Evolutionary conservation across 2,888 invertebrate species (phyloP), one percentile per base, ranked within the genome.

Genomic region (Neelides folsomi): DNA sequence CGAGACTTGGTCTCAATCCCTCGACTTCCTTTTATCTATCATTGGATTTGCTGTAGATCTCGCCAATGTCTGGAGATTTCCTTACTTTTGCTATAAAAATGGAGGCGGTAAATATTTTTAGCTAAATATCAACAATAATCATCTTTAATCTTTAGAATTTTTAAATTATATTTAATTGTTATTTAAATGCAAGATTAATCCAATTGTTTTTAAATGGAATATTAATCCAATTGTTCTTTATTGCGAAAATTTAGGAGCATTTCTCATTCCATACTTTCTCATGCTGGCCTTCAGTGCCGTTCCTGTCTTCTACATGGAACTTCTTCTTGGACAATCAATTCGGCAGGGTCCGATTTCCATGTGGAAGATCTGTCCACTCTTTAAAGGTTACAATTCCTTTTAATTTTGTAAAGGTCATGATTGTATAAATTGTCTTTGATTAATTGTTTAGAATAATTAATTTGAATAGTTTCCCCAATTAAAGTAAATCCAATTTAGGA

Each of bases 221-320:
- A n/a, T n/a, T n/a, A n/a, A n/a, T n/a, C n/a, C n/a, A 27, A 27
- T 27, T 27, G 7, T 27, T 27, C 27, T 27, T 27, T 27, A 27
- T 27, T 13, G 18, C 42, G 15, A 13, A 12, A 8, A 12, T 53
- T 6, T 51, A 69, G 83, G 83, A 55, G 84, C 83, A 0, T 83
- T 83, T 71, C 74, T 84, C 56, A 79, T 83, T 62, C 84, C 84
- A 0, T 84, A 84, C 69, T 78, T 80, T 35, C 67, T 83, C 69
- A 82, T 84, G 82, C 70, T 83, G 68, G 72, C 82, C 8, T 82
- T 83, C 63, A 83, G 83, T 43, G 83, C 83, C 1, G 77, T 84
- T 5, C 84, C 83, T 0, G 72, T 84, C 49, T 83, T 83, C 72
- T 83, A 83, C 70, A 82, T 84, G 83, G 83, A 84, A 70, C 73